Evolutionary conservation across 64 coral and sea anemone species (phyloP), one percentile per base, ranked within the genome.

Genomic region (Platygyra sinensis): DNA sequence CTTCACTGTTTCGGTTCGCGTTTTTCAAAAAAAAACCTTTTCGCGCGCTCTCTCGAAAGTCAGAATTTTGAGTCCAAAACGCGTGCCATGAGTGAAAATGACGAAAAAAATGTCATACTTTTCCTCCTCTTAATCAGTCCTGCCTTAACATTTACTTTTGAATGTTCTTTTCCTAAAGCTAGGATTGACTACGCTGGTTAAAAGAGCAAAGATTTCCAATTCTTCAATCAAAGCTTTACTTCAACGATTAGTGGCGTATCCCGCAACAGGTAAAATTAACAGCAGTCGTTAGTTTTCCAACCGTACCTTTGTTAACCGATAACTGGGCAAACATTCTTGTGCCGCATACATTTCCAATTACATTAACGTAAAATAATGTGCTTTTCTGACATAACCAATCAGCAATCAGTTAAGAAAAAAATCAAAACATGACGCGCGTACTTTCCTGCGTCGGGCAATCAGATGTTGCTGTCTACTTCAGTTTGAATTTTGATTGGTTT

Each of bases 221-320:
- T 85, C 88, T 25, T 80, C 83, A 16, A 57, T 93, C 39, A 90
- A 86, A 86, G 83, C 82, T n/a, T 71, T 95, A 32, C 79, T 94
- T 60, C 97, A 99, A 79, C 76, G 94, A 75, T 74, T 99, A 74
- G 94, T 99, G 15, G 97, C 97, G 15, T 99, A 93, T 80, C 97
- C 97, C 31, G 97, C 97, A 19, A 99, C 97, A 91, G 97, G 97
- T 99, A 80, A 42, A 73, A 38, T 27, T 17, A 27, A 77, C 55
- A 22, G 17, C 42, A 46, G 42, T 8, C 42, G 4, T 46, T 36
- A 75, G 30, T 4, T 46, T 42, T 73, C 2, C 64, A 86, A 12
- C 72, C 0, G 22, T 20, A 10, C 16, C 13, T 72, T n/a, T 17
- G 62, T 64, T 27, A 25, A 25, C 8, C 19, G 24, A 8, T 67